Evolutionary conservation across 1,140 invertebrate species (phyloP).

Genomic region (Cyclargus thomasi): DNA sequence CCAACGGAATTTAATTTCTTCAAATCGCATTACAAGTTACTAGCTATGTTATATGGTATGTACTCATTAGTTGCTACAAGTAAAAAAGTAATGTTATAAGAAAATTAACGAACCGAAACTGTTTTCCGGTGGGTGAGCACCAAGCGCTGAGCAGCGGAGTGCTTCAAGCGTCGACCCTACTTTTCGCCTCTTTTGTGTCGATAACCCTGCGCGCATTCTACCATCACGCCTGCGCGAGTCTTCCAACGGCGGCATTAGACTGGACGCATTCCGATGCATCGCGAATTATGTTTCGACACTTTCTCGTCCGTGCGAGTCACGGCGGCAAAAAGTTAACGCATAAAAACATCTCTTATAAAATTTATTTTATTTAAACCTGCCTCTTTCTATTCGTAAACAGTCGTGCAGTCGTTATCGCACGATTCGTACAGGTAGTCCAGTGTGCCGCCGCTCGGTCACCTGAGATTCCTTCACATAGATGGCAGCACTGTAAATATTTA

Average conservation of each 20-base stretch:
- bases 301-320: slow-evolving; percentile 29
- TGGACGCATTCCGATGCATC: slow-evolving; percentile 59
- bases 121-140: slow-evolving; percentile 54
- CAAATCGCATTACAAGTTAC: neutral
- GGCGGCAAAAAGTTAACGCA: neutral
- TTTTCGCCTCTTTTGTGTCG: slow-evolving; percentile 62
- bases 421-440: slow-evolving; percentile 36
- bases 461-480: slow-evolving; percentile 63
- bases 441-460: slow-evolving; percentile 48
- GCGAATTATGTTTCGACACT: slow-evolving; percentile 41
- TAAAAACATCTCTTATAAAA: neutral
- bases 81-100: neutral
- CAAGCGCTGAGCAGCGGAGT: slow-evolving; percentile 36
- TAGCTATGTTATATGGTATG: neutral
- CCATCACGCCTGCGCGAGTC: slow-evolving; percentile 64
- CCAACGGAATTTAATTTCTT: neutral
- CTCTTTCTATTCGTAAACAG: neutral
- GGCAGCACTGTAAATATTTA: slow-evolving; percentile 74
- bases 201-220: slow-evolving; percentile 67
- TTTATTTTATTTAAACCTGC: neutral
- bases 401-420: slow-evolving; percentile 16
- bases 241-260: slow-evolving; percentile 51
- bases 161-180: slow-evolving; percentile 52
- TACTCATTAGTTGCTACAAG: neutral
- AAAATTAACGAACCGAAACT: slow-evolving; percentile 57